phyloP scores from a whole-genome alignment of 2,797 vertebrate genomes.

The Crenichthys baileyi region DNA sequence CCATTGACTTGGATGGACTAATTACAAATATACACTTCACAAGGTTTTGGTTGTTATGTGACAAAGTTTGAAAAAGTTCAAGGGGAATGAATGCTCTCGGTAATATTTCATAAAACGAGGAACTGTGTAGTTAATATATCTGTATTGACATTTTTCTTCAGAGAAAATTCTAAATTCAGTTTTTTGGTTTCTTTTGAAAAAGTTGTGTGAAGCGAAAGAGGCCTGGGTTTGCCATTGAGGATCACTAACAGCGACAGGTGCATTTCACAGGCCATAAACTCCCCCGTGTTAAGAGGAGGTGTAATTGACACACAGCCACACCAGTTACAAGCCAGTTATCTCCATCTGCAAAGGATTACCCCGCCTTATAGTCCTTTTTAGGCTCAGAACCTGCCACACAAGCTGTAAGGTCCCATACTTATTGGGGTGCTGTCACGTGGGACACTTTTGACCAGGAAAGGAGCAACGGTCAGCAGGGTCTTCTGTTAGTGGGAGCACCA shows the following conservation, averaged over 20 bases:
- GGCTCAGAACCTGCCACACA: constrained; percentile 78
- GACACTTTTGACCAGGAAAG: constrained; percentile 85
- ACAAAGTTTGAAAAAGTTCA: neutral
- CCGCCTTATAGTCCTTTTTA: constrained; percentile 82
- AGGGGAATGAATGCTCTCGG: neutral
- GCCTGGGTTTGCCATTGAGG: constrained; percentile 41
- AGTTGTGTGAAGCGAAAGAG: constrained; percentile 20
- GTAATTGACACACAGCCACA: constrained; percentile 50
- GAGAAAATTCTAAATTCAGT: neutral
- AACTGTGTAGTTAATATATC: neutral
- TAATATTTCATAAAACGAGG: neutral
- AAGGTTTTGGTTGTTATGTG: too few relatives aligned
- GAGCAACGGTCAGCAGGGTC: constrained; percentile 80
- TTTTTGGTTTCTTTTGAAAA: constrained; percentile 12
- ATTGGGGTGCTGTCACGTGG: constrained; percentile 87
- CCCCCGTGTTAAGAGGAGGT: constrained; percentile 44
- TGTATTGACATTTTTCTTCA: neutral
- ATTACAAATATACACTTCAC: too few relatives aligned
- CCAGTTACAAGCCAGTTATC: constrained; percentile 43
- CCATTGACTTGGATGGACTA: too few relatives aligned
- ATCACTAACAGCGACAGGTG: constrained; percentile 84
- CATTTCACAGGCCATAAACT: constrained; percentile 68
- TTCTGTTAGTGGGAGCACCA: constrained; percentile 81
- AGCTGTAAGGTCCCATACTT: constrained; percentile 80
- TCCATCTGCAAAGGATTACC: constrained; percentile 20